Percentiles rank a stretch among this genome's conserved stretches.
These are phyloP conservation scores for Aphelocoma californica DNA, from an alignment of 2,797 vertebrate species.

Conservation along the genomic window DNA sequence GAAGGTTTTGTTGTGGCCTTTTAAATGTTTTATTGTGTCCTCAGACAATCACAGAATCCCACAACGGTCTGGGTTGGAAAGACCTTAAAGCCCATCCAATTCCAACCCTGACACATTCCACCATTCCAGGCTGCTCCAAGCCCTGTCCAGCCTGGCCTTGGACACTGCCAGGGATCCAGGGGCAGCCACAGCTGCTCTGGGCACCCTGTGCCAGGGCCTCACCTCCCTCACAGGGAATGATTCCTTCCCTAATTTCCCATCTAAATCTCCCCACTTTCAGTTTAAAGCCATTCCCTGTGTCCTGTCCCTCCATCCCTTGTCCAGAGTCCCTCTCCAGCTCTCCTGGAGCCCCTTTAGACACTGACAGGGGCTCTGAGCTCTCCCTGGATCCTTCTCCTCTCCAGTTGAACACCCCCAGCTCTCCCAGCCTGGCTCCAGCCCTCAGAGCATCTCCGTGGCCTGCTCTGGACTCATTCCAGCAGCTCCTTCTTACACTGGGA, in stretches of 20 bases:
- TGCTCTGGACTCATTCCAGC: not conserved
- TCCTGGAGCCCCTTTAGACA: not conserved
- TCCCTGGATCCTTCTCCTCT: not conserved
- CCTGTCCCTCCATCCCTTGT: not conserved
- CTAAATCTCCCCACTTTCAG: too few species aligned
- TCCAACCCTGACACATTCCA: not conserved
- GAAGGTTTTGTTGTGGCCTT: not conserved
- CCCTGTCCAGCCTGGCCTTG: rapidly evolving
- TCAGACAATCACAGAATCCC: not conserved
- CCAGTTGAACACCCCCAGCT: not conserved
- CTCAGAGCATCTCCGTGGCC: not conserved
- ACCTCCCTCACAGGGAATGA: rapidly evolving
- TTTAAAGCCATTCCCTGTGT: not conserved
- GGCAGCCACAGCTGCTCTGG: not conserved
- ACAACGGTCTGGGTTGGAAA: not conserved
- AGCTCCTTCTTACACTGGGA: rapidly evolving
- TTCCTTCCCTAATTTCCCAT: rapidly evolving
- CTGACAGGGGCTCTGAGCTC: not conserved
- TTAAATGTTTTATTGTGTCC: not conserved
- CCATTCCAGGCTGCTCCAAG: rapidly evolving
- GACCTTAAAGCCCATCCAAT: not conserved
- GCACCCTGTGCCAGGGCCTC: rapidly evolving
- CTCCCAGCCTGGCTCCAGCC: not conserved
- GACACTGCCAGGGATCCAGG: not conserved
- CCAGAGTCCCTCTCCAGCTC: not conserved